phyloP scores from a whole-genome alignment of 1,140 invertebrate genomes.

The Liolophura sinensis region DNA sequence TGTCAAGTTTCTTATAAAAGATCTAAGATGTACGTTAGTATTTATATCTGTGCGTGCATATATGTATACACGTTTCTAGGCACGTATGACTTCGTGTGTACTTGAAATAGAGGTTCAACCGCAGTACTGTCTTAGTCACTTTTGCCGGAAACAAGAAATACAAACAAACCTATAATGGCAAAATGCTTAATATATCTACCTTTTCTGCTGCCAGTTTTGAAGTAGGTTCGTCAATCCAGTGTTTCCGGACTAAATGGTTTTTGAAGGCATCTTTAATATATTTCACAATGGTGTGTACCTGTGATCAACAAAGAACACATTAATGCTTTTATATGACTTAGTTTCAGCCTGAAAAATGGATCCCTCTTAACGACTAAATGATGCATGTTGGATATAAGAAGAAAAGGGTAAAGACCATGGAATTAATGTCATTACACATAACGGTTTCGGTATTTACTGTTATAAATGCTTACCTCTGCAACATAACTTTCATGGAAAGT shows the following conservation, averaged over 20 bases:
- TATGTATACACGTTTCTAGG: too few species aligned
- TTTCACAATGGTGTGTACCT: slow-evolving; percentile 89
- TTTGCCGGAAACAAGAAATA: not conserved
- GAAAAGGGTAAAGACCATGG: not conserved
- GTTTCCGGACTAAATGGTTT: slow-evolving; percentile 78
- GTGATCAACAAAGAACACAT: slow-evolving; percentile 22
- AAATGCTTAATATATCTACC: slow-evolving; percentile 30
- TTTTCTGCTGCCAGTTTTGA: slow-evolving; percentile 79
- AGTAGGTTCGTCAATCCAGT: slow-evolving; percentile 92
- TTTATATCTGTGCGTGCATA: too few species aligned
- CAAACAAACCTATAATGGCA: not conserved
- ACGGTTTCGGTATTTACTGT: not conserved
- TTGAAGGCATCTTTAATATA: slow-evolving; percentile 86
- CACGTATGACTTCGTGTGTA: not conserved
- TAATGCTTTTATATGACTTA: not conserved
- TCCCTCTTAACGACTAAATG: not conserved
- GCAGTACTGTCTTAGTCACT: not conserved
- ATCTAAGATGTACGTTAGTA: not conserved
- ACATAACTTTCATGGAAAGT: slow-evolving; percentile 78
- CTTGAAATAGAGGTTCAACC: not conserved
- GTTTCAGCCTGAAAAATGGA: not conserved
- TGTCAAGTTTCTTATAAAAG: too few species aligned
- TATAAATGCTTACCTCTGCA: slow-evolving; percentile 61
- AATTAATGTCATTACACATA: not conserved
- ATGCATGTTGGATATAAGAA: not conserved